A percentile compares a stretch with the other conserved stretches of the same genome.
These are phyloP conservation scores for Dione juno DNA, from an alignment of 2,888 invertebrate species.

Conservation along the genomic window DNA sequence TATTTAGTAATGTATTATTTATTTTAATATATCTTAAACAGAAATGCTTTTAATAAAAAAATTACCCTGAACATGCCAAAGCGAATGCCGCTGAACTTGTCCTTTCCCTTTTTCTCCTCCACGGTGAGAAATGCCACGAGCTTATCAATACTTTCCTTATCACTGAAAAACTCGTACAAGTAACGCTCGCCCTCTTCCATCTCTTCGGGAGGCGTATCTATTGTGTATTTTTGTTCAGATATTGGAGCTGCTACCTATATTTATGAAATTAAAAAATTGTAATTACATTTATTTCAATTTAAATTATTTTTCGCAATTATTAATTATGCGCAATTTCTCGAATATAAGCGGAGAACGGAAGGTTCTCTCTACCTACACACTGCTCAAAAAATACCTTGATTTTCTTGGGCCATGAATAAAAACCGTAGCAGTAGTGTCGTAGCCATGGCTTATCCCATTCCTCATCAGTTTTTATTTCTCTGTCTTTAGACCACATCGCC, in stretches of 20 bases:
- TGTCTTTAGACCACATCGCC: slow-evolving; percentile 87
- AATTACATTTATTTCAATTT: too few species aligned
- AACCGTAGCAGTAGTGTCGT: slow-evolving; percentile 87
- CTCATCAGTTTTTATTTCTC: slow-evolving; percentile 84
- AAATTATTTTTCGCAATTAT: too few species aligned
- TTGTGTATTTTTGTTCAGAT: slow-evolving; percentile 83
- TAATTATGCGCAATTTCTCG: too few species aligned
- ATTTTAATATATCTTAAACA: too few species aligned
- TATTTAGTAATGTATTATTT: too few species aligned
- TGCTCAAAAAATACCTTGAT: slow-evolving; percentile 69
- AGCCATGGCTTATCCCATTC: slow-evolving; percentile 90
- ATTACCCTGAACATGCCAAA: slow-evolving; percentile 89
- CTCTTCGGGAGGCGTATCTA: slow-evolving; percentile 79
- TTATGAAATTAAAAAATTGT: not conserved
- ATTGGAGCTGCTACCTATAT: slow-evolving; percentile 86
- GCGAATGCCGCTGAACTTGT: slow-evolving; percentile 88
- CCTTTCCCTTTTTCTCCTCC: slow-evolving; percentile 94
- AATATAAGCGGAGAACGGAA: too few species aligned
- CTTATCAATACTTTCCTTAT: slow-evolving; percentile 86
- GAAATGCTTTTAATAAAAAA: slow-evolving; percentile 1
- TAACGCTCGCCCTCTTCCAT: slow-evolving; percentile 86
- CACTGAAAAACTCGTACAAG: slow-evolving; percentile 87
- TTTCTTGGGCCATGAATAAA: slow-evolving; percentile 82
- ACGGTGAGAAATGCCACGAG: slow-evolving; percentile 89
- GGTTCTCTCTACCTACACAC: too few species aligned